A percentile compares a stretch with the other conserved stretches of the same genome.
Evolutionary conservation across 1,140 invertebrate genomes (phyloP).

Genomic region (Stenopsyche tienmushanensis): DNA sequence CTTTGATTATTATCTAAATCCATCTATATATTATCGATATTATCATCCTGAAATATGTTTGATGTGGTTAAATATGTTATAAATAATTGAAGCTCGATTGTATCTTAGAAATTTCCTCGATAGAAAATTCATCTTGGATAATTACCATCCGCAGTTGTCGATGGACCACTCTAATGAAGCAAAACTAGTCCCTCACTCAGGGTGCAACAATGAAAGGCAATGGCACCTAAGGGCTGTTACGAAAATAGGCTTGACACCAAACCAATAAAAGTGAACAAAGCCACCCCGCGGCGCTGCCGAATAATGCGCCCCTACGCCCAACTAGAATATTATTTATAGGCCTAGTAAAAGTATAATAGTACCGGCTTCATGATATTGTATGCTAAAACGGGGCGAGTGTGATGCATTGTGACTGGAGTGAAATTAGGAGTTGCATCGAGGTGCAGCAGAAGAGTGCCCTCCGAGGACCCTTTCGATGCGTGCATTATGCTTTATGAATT

Average conservation of each 20-base stretch:
- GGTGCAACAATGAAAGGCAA: not conserved
- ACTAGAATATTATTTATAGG: slow-evolving; percentile 1
- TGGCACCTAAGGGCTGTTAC: not conserved
- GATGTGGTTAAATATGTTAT: too few relatives aligned
- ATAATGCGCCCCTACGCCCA: not conserved
- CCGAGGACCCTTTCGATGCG: slow-evolving; percentile 3
- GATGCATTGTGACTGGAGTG: too few relatives aligned
- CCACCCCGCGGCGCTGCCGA: slow-evolving; percentile 2
- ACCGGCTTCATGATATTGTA: not conserved
- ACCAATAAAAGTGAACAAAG: slow-evolving; percentile 6
- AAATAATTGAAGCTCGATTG: too few relatives aligned
- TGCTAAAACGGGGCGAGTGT: too few relatives aligned
- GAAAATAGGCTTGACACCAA: not conserved
- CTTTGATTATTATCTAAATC: too few relatives aligned
- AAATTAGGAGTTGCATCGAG: too few relatives aligned
- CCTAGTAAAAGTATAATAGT: not conserved
- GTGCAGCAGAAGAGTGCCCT: too few relatives aligned
- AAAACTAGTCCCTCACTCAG: too few relatives aligned
- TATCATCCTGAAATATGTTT: too few relatives aligned
- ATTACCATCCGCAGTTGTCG: too few relatives aligned
- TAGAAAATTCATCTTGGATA: not conserved
- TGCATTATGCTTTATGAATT: slow-evolving; percentile 30
- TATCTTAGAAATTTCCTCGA: not conserved
- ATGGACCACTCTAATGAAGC: too few relatives aligned
- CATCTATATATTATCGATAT: too few relatives aligned